phyloP scores from a whole-genome alignment of 2,113 vertebrate genomes.

The Chlamydotis undulata region DNA sequence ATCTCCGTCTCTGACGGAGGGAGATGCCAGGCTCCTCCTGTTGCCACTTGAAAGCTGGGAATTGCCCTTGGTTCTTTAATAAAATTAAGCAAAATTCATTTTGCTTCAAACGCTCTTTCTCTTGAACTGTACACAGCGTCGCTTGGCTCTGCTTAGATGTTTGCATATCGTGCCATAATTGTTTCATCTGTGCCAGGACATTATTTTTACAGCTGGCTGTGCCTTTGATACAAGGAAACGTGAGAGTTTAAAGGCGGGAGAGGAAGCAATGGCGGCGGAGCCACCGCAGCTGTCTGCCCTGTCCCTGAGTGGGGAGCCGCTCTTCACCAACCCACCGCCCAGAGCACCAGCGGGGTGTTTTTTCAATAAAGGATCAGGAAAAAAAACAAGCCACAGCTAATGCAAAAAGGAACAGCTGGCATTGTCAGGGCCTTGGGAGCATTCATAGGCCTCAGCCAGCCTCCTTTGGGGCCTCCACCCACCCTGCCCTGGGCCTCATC shows the following conservation, averaged over 20 bases:
- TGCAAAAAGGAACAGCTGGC: not conserved
- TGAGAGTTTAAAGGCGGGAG: not conserved
- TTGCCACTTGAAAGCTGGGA: slow-evolving; percentile 31
- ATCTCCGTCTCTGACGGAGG: not conserved
- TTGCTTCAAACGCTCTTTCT: not conserved
- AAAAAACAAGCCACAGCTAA: not conserved
- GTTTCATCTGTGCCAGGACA: slow-evolving; percentile 3
- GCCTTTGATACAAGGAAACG: slow-evolving; percentile 21
- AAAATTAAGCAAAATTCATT: slow-evolving; percentile 2
- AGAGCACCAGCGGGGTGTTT: not conserved
- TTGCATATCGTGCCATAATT: not conserved
- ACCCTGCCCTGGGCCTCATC: not conserved
- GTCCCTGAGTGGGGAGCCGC: rapidly evolving
- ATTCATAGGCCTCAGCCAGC: not conserved
- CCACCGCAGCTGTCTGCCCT: not conserved
- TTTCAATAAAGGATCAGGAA: not conserved
- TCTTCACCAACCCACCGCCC: rapidly evolving
- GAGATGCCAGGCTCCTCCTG: not conserved
- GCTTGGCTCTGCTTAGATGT: not conserved
- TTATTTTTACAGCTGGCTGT: slow-evolving; percentile 64
- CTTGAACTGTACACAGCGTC: not conserved
- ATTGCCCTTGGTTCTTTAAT: slow-evolving; percentile 4
- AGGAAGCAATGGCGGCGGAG: not conserved
- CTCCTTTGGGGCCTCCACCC: not conserved
- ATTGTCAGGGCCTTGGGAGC: not conserved